phyloP scores from a whole-genome alignment of 2,888 invertebrate genomes.

The Tinea trinotella region DNA sequence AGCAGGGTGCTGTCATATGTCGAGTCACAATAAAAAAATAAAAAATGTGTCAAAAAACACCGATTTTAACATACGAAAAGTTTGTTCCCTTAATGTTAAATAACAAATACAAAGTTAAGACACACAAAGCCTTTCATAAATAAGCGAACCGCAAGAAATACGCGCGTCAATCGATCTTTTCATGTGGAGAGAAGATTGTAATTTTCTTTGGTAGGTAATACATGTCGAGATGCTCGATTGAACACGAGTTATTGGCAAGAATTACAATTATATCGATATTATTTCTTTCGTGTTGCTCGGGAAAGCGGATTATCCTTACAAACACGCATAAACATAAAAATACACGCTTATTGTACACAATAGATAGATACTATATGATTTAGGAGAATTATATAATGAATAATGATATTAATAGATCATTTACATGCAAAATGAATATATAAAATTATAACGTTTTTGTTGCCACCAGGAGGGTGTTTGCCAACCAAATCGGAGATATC shows the following conservation, averaged over 20 bases:
- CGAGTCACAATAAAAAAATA: no score
- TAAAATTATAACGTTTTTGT: no score
- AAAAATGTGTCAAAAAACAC: neutral
- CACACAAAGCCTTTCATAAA: slow-evolving; percentile 10
- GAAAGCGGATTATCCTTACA: neutral
- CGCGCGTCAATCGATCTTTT: slow-evolving; percentile 17
- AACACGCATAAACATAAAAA: no score
- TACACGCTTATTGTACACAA: no score
- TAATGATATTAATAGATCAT: no score
- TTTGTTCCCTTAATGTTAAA: neutral
- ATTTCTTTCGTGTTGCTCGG: neutral
- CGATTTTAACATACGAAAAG: neutral
- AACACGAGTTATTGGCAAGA: slow-evolving; percentile 32
- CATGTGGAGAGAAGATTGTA: slow-evolving; percentile 21
- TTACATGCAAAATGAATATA: no score
- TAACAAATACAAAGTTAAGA: slow-evolving; percentile 2
- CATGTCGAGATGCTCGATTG: slow-evolving; percentile 29
- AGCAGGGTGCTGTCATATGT: no score
- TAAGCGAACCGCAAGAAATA: slow-evolving; percentile 25
- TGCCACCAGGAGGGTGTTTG: no score
- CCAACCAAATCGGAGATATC: no score
- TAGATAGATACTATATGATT: no score
- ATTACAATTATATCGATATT: slow-evolving; percentile 22
- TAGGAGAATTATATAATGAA: no score
- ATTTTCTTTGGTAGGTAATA: slow-evolving; percentile 24